Evolutionary conservation across 2,888 invertebrate species (phyloP).

Genomic region (Himalopsyche tibetana): DNA sequence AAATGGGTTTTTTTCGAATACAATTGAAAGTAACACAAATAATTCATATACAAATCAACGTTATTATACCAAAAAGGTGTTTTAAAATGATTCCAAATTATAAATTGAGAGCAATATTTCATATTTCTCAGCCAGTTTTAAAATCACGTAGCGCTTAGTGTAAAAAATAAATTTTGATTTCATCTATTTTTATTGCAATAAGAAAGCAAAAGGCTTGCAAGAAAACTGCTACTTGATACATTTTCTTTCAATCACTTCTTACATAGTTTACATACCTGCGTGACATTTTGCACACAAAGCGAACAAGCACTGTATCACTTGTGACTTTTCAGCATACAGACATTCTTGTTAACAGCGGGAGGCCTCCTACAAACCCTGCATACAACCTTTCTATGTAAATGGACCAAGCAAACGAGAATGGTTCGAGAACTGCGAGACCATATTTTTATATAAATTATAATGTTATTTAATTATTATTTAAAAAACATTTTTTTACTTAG

Average conservation of each 20-base stretch:
- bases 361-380: neutral
- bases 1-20: too few relatives aligned
- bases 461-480: too few relatives aligned
- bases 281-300: conserved; percentile 23
- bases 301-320: conserved; percentile 1
- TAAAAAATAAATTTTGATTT: too few relatives aligned
- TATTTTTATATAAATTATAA: neutral
- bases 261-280: conserved; percentile 1
- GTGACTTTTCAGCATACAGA: conserved; percentile 1
- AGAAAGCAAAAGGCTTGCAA: neutral
- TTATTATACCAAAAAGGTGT: too few relatives aligned
- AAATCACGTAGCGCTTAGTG: too few relatives aligned
- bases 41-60: too few relatives aligned
- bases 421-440: neutral
- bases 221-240: neutral
- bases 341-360: conserved; percentile 35
- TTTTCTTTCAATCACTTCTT: conserved; percentile 3
- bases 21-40: too few relatives aligned
- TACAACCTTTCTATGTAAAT: conserved; percentile 16
- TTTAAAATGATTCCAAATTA: too few relatives aligned
- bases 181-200: neutral
- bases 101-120: too few relatives aligned
- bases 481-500: too few relatives aligned
- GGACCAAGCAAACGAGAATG: neutral
- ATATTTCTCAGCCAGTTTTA: too few relatives aligned